Conservation (phyloP, 2,888 invertebrate species). For the Watsonalla binaria region DNA sequence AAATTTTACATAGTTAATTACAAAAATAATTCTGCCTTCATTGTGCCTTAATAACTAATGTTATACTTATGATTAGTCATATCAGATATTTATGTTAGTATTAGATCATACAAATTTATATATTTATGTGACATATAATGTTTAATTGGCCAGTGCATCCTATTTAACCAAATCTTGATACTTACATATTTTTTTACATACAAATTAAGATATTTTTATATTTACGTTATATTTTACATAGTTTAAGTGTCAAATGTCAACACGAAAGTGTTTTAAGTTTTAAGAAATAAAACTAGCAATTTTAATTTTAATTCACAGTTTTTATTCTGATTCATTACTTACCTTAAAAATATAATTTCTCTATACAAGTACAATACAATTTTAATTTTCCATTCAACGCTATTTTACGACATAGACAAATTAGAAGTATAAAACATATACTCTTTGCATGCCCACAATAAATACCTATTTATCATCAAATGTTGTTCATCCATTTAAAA, state of each 20-base stretch:
- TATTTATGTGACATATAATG: not conserved
- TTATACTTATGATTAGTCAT: not conserved
- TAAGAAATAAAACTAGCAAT: not conserved
- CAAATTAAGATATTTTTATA: not conserved
- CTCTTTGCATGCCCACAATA: slow-evolving; percentile 61
- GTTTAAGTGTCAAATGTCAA: not conserved
- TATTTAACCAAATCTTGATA: not conserved
- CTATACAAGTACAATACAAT: not conserved
- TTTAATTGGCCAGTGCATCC: not conserved
- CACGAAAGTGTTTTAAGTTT: not conserved
- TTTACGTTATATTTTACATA: not conserved
- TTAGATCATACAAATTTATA: not conserved
- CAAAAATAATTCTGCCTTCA: not conserved
- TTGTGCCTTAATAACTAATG: not conserved
- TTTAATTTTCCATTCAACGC: not conserved
- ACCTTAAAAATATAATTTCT: slow-evolving; percentile 1
- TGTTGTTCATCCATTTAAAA: not conserved
- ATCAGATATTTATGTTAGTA: not conserved
- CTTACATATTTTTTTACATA: not conserved
- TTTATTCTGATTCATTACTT: not conserved
- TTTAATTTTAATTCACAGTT: not conserved
- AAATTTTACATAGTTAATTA: too few relatives aligned
- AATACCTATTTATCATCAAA: not conserved
- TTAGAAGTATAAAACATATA: slow-evolving; percentile 62
- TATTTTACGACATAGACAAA: slow-evolving; percentile 50